phyloP scores from a whole-genome alignment of 2,113 vertebrate genomes.

The Lanius collurio region DNA sequence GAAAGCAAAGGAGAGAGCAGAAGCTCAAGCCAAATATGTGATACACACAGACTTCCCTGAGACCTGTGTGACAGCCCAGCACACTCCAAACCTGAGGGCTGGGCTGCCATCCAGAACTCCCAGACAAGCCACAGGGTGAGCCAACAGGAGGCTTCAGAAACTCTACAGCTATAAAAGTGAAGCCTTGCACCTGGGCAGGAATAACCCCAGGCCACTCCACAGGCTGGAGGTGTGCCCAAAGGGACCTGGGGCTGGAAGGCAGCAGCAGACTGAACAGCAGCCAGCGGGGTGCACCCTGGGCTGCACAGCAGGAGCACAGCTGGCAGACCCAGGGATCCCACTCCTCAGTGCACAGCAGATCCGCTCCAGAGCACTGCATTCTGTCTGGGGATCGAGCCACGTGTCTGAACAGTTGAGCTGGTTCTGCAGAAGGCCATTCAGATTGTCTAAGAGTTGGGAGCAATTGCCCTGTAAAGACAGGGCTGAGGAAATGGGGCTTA shows the following conservation, averaged over 20 bases:
- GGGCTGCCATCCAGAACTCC: background rate
- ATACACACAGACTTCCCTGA: background rate
- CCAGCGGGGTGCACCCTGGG: background rate
- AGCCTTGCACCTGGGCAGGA: background rate
- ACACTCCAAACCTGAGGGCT: fast-evolving
- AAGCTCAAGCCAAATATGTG: background rate
- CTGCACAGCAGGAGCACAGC: background rate
- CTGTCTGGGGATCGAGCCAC: background rate
- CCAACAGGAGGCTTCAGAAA: background rate
- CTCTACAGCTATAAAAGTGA: background rate
- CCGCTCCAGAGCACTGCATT: background rate
- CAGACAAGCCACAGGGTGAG: background rate
- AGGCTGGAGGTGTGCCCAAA: background rate
- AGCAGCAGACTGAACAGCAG: background rate
- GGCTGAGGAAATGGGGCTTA: background rate
- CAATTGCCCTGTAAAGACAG: background rate
- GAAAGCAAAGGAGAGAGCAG: background rate
- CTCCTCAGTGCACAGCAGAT: background rate
- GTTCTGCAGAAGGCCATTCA: background rate
- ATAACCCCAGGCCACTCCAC: background rate
- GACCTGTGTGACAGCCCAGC: background rate
- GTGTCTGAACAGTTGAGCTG: background rate
- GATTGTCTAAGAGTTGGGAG: background rate
- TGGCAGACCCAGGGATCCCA: background rate
- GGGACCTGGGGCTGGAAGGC: background rate